Evolutionary conservation across 2,888 invertebrate genomes (phyloP), one percentile per base, ranked within the genome.

Genomic region (Chesias legatella): DNA sequence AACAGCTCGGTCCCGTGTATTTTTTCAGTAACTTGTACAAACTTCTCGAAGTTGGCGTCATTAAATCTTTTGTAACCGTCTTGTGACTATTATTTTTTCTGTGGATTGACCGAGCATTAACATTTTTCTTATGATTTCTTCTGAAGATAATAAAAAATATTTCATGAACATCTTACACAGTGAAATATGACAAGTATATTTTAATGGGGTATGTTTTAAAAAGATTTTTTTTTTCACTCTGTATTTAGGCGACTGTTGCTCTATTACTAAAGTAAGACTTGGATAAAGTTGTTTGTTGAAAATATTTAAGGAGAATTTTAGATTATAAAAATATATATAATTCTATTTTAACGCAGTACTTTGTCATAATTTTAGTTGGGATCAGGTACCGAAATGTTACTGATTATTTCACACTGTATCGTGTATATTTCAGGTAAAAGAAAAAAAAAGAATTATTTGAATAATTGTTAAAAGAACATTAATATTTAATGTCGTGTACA

Each of bases 261-360:
- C 63, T 70, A 64, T 64, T 67, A 70, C 69, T 73, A 58, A 65
- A 59, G 61, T 71, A 73, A 79, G 77, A 79, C 71, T 73, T 74
- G 62, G 69, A 64, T 73, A 73, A 73, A 58, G 77, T 81, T 80
- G 79, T 79, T 74, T 79, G 79, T 82, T 84, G 65, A 79, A 72
- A 67, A 56, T 76, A 72, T 73, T 72, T 76, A 73, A 68, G 65
- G 57, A 67, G 62, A 65, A 66, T 70, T 67, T 69, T 72, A 73
- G 70, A 64, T 32, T 47, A 50, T 44, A 50, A 52, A 56, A 52
- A 56, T 48, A 56, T 60, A 61, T 53, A 51, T 60, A 62, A 48
- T 58, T 60, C 44, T 52, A 67, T 58, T 58, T 56, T 56, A 61
- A 53, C 31, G 25, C 40, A 27, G 38, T 49, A 44, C 43, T 31